phyloP scores from a whole-genome alignment of 2,888 invertebrate genomes.

The Poecilobothrus nobilitatus region DNA sequence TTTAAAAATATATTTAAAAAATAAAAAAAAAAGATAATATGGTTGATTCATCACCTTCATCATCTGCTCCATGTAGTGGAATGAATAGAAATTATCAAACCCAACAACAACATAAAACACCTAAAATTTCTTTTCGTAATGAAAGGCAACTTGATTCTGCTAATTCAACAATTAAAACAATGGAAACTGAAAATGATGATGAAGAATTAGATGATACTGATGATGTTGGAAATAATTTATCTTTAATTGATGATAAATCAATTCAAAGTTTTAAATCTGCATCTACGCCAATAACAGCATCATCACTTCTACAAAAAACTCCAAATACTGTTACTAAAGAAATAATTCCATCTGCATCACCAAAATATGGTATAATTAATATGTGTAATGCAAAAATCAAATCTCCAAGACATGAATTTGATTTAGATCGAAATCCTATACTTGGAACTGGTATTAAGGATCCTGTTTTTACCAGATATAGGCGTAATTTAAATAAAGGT shows the following conservation, averaged over 20 bases:
- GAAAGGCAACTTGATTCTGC: not conserved
- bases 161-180: not conserved
- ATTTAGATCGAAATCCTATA: no score
- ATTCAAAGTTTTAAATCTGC: not conserved
- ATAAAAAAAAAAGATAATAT: not conserved
- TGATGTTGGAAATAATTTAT: not conserved
- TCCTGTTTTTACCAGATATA: no score
- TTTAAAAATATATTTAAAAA: not conserved
- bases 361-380: not conserved
- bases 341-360: not conserved
- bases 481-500: no score
- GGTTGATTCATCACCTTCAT: not conserved
- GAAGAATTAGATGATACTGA: not conserved
- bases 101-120: not conserved
- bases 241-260: not conserved
- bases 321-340: not conserved
- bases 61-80: not conserved
- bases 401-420: no score
- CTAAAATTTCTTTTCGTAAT: not conserved
- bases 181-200: not conserved
- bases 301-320: not conserved
- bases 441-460: no score
- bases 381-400: no score
- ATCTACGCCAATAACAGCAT: not conserved
- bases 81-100: not conserved